Conservation (phyloP, 2,888 invertebrate species). For the Amphipyra berbera region DNA sequence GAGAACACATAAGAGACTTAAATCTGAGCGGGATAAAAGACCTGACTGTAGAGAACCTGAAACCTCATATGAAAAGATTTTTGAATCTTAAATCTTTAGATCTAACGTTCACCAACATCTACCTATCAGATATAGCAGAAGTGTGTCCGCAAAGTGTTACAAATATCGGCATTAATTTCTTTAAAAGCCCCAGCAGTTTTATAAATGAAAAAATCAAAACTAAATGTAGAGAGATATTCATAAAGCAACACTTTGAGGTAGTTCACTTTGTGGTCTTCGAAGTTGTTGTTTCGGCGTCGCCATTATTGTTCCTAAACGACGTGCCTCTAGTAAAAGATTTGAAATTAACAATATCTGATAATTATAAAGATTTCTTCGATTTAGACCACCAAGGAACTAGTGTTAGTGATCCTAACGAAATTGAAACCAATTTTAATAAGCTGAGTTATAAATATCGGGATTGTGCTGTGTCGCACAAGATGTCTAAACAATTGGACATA, state of each 20-base stretch:
- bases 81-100: slow-evolving; percentile 62
- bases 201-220: slow-evolving; percentile 50
- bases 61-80: slow-evolving; percentile 55
- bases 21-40: slow-evolving; percentile 66
- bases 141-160: slow-evolving; percentile 63
- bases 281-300: slow-evolving; percentile 59
- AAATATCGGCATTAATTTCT: slow-evolving; percentile 66
- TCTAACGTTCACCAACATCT: slow-evolving; percentile 67
- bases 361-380: slow-evolving; percentile 61
- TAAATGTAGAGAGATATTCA: slow-evolving; percentile 57
- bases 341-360: slow-evolving; percentile 66
- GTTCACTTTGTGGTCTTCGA: slow-evolving; percentile 68
- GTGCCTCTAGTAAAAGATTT: slow-evolving; percentile 57
- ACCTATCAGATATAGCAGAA: slow-evolving; percentile 60
- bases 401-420: slow-evolving; percentile 12
- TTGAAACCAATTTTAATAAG: slow-evolving; percentile 51
- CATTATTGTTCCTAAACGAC: slow-evolving; percentile 62
- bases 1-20: slow-evolving; percentile 59
- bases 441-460: slow-evolving; percentile 62
- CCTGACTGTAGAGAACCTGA: slow-evolving; percentile 57
- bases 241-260: slow-evolving; percentile 53
- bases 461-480: slow-evolving; percentile 64
- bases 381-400: slow-evolving; percentile 32
- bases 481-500: slow-evolving; percentile 58
- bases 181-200: slow-evolving; percentile 56